Evolutionary conservation across 2,113 vertebrate genomes (phyloP).

Genomic region (Bos indicus): DNA sequence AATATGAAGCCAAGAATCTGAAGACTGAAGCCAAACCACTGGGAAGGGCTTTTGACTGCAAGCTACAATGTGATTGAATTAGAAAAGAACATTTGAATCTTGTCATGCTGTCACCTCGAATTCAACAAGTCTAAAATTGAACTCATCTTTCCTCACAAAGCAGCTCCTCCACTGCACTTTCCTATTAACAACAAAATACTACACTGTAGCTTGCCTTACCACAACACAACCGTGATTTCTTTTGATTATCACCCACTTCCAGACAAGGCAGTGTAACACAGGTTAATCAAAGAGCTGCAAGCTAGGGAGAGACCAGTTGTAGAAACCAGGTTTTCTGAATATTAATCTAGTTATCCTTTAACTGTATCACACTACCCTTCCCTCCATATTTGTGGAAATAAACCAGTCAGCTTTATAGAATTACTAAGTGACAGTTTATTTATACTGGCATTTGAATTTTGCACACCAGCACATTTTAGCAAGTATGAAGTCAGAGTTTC

Average conservation of each 20-base stretch:
- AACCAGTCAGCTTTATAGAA: neutral
- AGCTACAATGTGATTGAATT: neutral
- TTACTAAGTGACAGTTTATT: conserved; percentile 1
- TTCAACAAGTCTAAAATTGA: conserved; percentile 29
- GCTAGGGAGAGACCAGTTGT: neutral
- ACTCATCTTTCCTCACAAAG: neutral
- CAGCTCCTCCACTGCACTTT: neutral
- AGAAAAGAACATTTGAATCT: conserved; percentile 16
- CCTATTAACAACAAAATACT: neutral
- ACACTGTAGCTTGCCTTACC: neutral
- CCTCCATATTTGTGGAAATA: neutral
- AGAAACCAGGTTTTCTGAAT: neutral
- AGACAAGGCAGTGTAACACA: neutral
- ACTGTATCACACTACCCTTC: neutral
- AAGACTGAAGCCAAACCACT: conserved; percentile 58
- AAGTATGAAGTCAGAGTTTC: conserved; percentile 6
- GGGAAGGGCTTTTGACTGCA: conserved; percentile 21
- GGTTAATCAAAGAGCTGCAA: neutral
- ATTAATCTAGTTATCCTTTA: neutral
- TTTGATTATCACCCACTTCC: neutral
- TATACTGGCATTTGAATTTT: neutral
- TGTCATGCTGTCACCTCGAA: conserved; percentile 43
- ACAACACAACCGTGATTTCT: neutral
- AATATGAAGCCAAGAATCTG: conserved; percentile 46
- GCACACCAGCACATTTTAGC: neutral